A percentile compares a stretch with the other conserved stretches of the same genome.
Conservation (phyloP, 2,113 vertebrate genomes). For the Plecotus auritus region DNA sequence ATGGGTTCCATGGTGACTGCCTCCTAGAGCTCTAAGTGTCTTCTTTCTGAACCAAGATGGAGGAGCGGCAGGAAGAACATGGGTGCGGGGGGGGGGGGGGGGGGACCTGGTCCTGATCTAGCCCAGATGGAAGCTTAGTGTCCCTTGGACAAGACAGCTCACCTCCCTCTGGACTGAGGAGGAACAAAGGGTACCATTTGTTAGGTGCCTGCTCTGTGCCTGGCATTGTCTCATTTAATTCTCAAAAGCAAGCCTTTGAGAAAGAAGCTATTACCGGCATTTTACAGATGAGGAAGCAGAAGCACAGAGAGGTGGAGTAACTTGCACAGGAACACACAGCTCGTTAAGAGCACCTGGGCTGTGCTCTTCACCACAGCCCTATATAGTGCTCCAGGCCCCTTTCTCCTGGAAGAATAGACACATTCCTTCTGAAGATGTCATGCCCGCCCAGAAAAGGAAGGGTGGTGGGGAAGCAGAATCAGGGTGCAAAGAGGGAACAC, state of each 20-base stretch:
- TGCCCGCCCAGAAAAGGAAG: background rate
- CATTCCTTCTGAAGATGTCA: background rate
- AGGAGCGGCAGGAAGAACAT: background rate
- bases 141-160: background rate
- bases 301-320: background rate
- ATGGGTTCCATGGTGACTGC: slow-evolving; percentile 9
- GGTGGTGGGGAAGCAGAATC: background rate
- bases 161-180: background rate
- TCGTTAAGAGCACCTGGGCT: background rate
- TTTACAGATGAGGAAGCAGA: background rate
- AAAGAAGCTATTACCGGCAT: background rate
- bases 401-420: background rate
- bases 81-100: background rate
- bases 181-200: background rate
- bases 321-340: background rate
- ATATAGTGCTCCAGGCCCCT: background rate
- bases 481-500: background rate
- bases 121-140: background rate
- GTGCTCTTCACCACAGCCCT: background rate
- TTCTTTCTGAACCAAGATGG: background rate
- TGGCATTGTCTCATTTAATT: background rate
- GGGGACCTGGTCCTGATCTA: background rate
- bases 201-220: background rate
- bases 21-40: background rate
- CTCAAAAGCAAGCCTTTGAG: background rate